Evolutionary conservation across 2,888 invertebrate genomes (phyloP).

Genomic region (Cheilosia variabilis): DNA sequence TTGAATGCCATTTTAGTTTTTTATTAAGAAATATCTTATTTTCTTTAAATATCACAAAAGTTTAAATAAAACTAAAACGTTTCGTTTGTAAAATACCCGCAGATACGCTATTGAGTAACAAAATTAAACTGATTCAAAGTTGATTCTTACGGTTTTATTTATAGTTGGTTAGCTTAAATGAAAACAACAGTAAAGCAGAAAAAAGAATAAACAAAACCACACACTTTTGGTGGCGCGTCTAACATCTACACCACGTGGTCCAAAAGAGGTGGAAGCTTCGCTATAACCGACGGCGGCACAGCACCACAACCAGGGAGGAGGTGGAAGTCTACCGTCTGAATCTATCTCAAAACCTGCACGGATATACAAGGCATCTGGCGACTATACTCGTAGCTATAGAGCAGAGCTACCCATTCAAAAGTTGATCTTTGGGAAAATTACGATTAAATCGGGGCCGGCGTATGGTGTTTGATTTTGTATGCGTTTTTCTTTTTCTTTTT

Average conservation of each 20-base stretch:
- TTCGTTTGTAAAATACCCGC: constrained; percentile 36
- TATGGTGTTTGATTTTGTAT: constrained; percentile 48
- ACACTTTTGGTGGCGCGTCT: constrained; percentile 41
- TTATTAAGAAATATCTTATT: constrained; percentile 21
- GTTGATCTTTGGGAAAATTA: constrained; percentile 73
- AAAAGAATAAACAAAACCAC: not conserved
- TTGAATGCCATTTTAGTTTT: constrained; percentile 68
- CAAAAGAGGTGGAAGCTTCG: constrained; percentile 65
- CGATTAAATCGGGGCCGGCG: constrained; percentile 70
- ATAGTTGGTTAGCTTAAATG: constrained; percentile 68
- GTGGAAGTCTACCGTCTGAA: constrained; percentile 32
- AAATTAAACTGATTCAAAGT: constrained; percentile 70
- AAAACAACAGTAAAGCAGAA: constrained; percentile 15
- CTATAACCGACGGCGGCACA: constrained; percentile 12
- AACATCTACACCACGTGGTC: constrained; percentile 69
- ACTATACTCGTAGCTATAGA: constrained; percentile 21
- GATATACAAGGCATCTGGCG: constrained; percentile 55
- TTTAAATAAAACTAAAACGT: constrained; percentile 55
- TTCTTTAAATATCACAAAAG: constrained; percentile 59
- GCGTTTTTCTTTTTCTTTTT: constrained; percentile 15
- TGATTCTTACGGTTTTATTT: constrained; percentile 80
- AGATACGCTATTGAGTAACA: constrained; percentile 62
- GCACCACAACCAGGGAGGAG: constrained; percentile 42
- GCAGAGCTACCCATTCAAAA: constrained; percentile 57
- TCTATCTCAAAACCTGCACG: constrained; percentile 39